Conservation (phyloP, 2,113 vertebrate genomes). For the Coreoperca whiteheadi region DNA sequence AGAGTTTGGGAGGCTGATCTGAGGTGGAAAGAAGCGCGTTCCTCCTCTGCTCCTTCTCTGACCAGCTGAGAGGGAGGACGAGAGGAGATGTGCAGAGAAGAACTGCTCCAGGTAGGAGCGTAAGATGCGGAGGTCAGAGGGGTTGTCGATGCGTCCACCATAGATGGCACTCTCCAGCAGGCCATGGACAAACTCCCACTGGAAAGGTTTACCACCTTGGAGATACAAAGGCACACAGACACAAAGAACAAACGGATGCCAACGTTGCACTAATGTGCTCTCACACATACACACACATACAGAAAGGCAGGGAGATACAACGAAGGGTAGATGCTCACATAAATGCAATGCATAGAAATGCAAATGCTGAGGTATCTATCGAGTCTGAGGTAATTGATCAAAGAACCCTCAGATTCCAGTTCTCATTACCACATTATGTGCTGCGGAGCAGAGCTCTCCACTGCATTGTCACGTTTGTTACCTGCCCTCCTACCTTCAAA, state of each 20-base stretch:
- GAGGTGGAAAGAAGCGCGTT: constrained; percentile 83
- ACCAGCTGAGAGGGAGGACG: constrained; percentile 70
- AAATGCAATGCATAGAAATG: neutral
- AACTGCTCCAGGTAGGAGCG: constrained; percentile 96
- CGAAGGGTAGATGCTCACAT: neutral
- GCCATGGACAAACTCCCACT: constrained; percentile 96
- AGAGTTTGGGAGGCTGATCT: constrained; percentile 90
- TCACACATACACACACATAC: neutral
- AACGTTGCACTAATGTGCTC: too few relatives aligned
- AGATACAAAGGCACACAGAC: constrained; percentile 29
- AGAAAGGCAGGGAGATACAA: neutral
- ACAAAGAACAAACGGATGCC: constrained; percentile 12
- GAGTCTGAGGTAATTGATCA: constrained; percentile 30
- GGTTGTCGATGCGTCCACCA: constrained; percentile 95
- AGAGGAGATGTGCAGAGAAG: constrained; percentile 88
- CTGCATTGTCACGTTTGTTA: neutral
- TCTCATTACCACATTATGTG: constrained; percentile 11
- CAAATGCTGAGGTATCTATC: neutral
- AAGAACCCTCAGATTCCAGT: constrained; percentile 10
- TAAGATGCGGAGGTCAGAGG: constrained; percentile 92
- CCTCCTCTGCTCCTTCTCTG: constrained; percentile 84
- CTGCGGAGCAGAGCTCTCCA: neutral
- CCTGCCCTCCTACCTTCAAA: constrained; percentile 89
- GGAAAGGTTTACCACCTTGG: constrained; percentile 88
- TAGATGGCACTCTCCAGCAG: constrained; percentile 96